phyloP scores from a whole-genome alignment of 2,888 invertebrate genomes.

The Yponomeuta plumbellus region DNA sequence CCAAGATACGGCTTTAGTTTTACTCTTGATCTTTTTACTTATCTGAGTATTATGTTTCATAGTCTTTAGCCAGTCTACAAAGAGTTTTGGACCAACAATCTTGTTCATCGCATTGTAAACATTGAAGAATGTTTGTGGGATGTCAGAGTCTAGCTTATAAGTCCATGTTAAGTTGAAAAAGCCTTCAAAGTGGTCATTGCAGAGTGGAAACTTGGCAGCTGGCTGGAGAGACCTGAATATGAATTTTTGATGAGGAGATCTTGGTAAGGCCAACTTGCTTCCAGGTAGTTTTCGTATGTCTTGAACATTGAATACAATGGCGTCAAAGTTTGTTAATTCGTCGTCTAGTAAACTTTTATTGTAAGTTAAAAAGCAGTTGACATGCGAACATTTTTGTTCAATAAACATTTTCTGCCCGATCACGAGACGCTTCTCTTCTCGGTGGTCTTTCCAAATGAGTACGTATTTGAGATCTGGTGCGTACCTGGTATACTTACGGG shows the following conservation, averaged over 20 bases:
- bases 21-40: background rate
- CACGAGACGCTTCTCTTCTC: constrained; percentile 12
- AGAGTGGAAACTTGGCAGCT: constrained; percentile 45
- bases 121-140: constrained; percentile 48
- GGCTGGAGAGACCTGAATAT: constrained; percentile 55
- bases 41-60: constrained; percentile 19
- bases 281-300: constrained; percentile 4
- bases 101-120: constrained; percentile 39
- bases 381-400: constrained; percentile 49
- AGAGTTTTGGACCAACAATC: constrained; percentile 43
- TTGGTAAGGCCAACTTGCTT: constrained; percentile 8
- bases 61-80: constrained; percentile 42
- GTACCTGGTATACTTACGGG: constrained; percentile 28
- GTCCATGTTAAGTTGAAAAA: constrained; percentile 71
- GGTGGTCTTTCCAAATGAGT: constrained; percentile 44
- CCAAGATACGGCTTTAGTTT: constrained; percentile 46
- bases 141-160: constrained; percentile 55
- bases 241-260: constrained; percentile 43
- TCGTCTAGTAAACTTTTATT: constrained; percentile 37
- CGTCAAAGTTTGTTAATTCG: constrained; percentile 46
- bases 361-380: constrained; percentile 59
- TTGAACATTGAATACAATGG: constrained; percentile 23
- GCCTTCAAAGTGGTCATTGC: constrained; percentile 44
- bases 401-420: constrained; percentile 48
- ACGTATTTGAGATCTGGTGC: constrained; percentile 57